phyloP scores from a whole-genome alignment of 2,888 invertebrate genomes.

The Endomychus coccineus region DNA sequence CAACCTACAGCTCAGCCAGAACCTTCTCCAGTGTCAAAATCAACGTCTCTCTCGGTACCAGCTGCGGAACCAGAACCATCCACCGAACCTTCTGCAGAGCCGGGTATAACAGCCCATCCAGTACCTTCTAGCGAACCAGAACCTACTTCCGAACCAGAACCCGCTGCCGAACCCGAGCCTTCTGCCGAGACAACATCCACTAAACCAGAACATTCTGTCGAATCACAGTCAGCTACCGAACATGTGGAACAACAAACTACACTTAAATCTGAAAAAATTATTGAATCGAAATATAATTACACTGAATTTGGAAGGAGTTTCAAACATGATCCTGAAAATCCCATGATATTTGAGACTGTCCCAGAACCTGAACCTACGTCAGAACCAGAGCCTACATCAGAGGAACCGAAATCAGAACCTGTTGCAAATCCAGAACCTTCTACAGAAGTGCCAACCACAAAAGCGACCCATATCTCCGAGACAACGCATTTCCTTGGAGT shows the following conservation, averaged over 20 bases:
- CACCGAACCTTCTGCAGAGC: constrained; percentile 29
- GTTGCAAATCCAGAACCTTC: neutral
- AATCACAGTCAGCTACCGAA: no score
- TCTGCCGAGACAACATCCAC: constrained; percentile 24
- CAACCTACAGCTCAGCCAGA: constrained; percentile 38
- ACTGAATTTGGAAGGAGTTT: neutral
- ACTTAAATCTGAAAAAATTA: no score
- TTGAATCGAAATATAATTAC: neutral
- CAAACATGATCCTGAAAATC: neutral
- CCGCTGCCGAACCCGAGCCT: neutral
- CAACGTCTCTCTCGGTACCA: constrained; percentile 42
- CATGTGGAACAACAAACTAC: no score
- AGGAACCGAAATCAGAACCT: constrained; percentile 6
- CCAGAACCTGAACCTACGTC: constrained; percentile 26
- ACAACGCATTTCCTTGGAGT: no score
- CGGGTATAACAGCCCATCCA: constrained; percentile 23
- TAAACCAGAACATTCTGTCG: no score
- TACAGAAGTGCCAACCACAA: neutral
- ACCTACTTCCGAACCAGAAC: constrained; percentile 20
- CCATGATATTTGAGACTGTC: neutral
- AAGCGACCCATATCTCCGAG: constrained; percentile 5
- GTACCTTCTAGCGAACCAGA: constrained; percentile 27
- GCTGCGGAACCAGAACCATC: constrained; percentile 29
- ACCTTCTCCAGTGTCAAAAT: constrained; percentile 43
- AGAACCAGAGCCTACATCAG: constrained; percentile 19